Conservation (phyloP, 2,113 vertebrate genomes). For the Lathamus discolor region DNA sequence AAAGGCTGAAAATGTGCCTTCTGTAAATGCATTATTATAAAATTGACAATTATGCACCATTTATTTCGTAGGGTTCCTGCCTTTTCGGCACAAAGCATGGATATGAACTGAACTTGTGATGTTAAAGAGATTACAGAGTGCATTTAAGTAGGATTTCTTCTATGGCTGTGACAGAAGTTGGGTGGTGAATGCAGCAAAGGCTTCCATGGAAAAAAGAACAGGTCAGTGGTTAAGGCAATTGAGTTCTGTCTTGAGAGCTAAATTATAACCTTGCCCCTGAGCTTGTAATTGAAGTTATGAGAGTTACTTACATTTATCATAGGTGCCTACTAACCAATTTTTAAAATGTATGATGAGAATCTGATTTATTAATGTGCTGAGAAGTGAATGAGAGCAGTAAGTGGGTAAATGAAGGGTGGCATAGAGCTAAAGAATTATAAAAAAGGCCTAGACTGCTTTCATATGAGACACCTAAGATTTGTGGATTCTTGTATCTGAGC, state of each 20-base stretch:
- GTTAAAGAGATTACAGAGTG: background rate
- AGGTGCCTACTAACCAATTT: background rate
- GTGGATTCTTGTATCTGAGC: background rate
- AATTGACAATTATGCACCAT: background rate
- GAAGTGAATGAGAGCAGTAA: background rate
- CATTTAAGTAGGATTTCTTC: background rate
- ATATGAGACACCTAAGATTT: background rate
- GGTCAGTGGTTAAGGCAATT: background rate
- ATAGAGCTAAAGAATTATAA: background rate
- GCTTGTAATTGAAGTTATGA: background rate
- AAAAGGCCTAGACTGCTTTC: background rate
- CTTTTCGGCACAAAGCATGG: background rate
- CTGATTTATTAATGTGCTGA: background rate
- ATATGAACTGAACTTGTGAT: background rate
- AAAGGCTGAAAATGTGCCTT: background rate
- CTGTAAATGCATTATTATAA: background rate
- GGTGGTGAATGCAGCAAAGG: background rate
- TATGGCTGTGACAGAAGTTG: background rate
- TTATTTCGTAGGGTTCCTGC: background rate
- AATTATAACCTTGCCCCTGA: background rate
- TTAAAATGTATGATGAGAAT: background rate
- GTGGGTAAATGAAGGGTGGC: background rate
- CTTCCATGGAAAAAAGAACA: background rate
- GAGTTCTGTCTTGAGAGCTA: background rate
- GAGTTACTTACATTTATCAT: background rate